Evolutionary conservation across 2,888 invertebrate species (phyloP).

Genomic region (Andrena dorsata): DNA sequence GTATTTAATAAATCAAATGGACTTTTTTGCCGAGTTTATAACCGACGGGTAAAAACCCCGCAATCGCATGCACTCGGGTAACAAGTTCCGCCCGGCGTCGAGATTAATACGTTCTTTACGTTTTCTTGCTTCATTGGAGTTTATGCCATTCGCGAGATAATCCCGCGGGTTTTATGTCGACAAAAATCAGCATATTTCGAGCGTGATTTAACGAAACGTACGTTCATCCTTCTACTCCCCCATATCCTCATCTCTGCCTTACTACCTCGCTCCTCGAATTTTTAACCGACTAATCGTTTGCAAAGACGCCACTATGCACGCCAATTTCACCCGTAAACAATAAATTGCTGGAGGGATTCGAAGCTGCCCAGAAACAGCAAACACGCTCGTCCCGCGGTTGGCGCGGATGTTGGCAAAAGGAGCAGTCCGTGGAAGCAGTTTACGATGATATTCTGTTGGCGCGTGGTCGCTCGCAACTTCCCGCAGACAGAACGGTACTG

Average conservation of each 20-base stretch:
- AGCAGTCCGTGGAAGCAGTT: constrained; percentile 34
- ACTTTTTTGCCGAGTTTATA: constrained; percentile 20
- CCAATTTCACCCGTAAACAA: constrained; percentile 28
- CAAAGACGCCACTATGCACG: neutral
- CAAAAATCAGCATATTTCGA: constrained; percentile 13
- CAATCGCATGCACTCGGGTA: constrained; percentile 22
- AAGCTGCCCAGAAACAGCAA: constrained; percentile 10
- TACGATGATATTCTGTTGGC: constrained; percentile 50
- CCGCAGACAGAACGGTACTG: constrained; percentile 1
- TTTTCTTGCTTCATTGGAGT: constrained; percentile 17
- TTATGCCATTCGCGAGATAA: constrained; percentile 12
- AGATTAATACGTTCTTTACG: constrained; percentile 37
- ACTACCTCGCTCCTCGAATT: neutral
- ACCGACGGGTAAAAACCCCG: constrained; percentile 14
- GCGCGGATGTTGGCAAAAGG: constrained; percentile 14
- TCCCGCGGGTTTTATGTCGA: neutral
- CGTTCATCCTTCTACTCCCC: neutral
- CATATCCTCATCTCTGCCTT: neutral
- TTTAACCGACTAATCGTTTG: constrained; percentile 4
- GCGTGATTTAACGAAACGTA: constrained; percentile 6
- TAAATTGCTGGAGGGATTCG: neutral
- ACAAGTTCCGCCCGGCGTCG: neutral
- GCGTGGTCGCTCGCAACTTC: constrained; percentile 39
- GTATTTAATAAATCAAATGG: constrained; percentile 50
- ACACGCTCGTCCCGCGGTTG: constrained; percentile 7